A percentile compares a stretch with the other conserved stretches of the same genome.
phyloP scores from a whole-genome alignment of 1,140 invertebrate genomes.

The Pseudomyrmex concolor region DNA sequence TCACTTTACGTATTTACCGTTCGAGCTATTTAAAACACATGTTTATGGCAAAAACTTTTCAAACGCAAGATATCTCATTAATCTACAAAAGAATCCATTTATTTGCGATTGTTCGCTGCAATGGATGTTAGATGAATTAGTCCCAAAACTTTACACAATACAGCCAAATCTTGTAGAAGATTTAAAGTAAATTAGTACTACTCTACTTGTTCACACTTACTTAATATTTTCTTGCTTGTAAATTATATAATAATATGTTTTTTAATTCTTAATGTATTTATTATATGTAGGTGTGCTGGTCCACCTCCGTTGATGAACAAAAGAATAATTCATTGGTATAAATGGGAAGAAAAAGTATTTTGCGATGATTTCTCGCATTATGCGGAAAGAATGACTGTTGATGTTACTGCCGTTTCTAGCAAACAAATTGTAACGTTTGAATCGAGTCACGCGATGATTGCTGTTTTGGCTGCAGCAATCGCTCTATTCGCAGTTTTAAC shows the following conservation, averaged over 20 bases:
- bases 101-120: constrained; percentile 79
- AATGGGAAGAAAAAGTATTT: constrained; percentile 76
- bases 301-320: constrained; percentile 69
- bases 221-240: constrained; percentile 27
- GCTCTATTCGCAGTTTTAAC: constrained; percentile 62
- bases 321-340: constrained; percentile 80
- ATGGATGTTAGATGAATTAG: constrained; percentile 78
- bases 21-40: constrained; percentile 62
- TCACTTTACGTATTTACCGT: constrained; percentile 70
- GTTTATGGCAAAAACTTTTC: constrained; percentile 47
- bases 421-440: constrained; percentile 57
- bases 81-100: constrained; percentile 82
- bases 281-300: constrained; percentile 71
- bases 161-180: constrained; percentile 71
- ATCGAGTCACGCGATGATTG: constrained; percentile 63
- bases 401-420: constrained; percentile 31
- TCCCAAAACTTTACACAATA: constrained; percentile 74
- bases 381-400: constrained; percentile 57
- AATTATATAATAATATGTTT: neutral
- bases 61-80: constrained; percentile 64
- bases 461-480: constrained; percentile 53
- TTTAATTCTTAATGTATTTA: constrained; percentile 15
- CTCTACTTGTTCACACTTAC: neutral
- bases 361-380: constrained; percentile 69
- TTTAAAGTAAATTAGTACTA: constrained; percentile 74